Evolutionary conservation across 92 coral and sea anemone genomes (phyloP), one percentile per base, ranked within the genome.

Genomic region (Epizoanthus fatuus): DNA sequence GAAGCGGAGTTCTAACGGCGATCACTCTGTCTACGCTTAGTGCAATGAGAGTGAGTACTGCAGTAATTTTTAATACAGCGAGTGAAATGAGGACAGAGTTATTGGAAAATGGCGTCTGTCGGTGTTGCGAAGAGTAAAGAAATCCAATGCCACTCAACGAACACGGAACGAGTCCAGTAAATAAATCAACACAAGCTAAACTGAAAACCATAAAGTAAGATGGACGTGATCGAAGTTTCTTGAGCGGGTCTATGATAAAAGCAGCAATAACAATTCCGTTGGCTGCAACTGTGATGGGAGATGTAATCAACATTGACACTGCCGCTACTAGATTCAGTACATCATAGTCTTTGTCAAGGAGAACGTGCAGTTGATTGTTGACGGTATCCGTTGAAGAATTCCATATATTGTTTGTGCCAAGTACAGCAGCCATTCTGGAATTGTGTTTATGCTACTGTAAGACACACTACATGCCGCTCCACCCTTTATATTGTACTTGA

Each of bases 1-100:
- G 82, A 40, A 77, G 82, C 19, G 82, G 82, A 19, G 52, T 60
- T n/a, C 13, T 35, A 11, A 77, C 82, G 5, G 82, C 82, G 19
- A 60, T 19, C 40, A 77, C 56, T 14, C 70, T 40, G 65, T 77
- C 82, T 12, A 77, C 69, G 7, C 82, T 77, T 12, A 77, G 82
- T 4, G 39, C 70, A 38, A 42, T 32, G 69, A 77, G 63, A 7
- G 37, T 77, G 49, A 42, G 32, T 4, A 42, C 69, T 42, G 55
- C 19, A 17, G 47, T 42, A 20, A 77, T 29, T 60, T 60, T 77
- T 38, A 77, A 19, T 39, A 77, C 64, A 6, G 47, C 58, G 7
- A 3, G 3, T 13, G 12, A 60, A 25, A 77, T 5, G 6, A 77
- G 42, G 12, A 59, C 69, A 38, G 12, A n/a, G 20, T 6, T 39